A percentile compares a stretch with the other conserved stretches of the same genome.
These are phyloP conservation scores for Pelobates fuscus DNA, from an alignment of 2,113 vertebrate species.

Conservation along the genomic window DNA sequence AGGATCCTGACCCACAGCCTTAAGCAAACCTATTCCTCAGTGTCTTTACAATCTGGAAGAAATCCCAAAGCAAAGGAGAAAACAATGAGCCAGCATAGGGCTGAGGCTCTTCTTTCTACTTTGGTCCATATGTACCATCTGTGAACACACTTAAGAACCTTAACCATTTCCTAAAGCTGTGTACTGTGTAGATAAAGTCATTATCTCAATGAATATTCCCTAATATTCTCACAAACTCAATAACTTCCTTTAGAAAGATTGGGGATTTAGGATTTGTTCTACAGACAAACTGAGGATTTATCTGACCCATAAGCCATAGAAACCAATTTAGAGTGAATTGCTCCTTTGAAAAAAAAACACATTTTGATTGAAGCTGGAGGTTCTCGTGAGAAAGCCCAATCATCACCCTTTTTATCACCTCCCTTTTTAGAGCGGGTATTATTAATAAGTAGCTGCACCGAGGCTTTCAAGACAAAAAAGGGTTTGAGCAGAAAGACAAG, in stretches of 20 bases:
- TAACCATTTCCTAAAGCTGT: constrained; percentile 36
- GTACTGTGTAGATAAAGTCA: constrained; percentile 29
- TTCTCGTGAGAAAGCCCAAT: not conserved
- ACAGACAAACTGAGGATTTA: constrained; percentile 20
- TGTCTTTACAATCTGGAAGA: constrained; percentile 53
- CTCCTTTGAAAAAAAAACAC: not conserved
- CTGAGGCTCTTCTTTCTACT: constrained; percentile 11
- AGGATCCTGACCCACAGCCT: constrained; percentile 68
- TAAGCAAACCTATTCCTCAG: constrained; percentile 66
- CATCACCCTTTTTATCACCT: not conserved
- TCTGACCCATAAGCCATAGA: not conserved
- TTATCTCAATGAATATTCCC: constrained; percentile 27
- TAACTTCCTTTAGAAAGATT: constrained; percentile 29
- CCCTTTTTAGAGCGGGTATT: no score
- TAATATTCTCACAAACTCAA: constrained; percentile 42
- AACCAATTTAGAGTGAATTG: not conserved
- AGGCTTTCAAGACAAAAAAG: no score
- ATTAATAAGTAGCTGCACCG: no score
- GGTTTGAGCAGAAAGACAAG: no score
- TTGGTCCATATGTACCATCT: constrained; percentile 50
- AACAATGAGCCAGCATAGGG: constrained; percentile 10
- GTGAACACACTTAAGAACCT: constrained; percentile 36
- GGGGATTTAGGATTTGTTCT: constrained; percentile 23
- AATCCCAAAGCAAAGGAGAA: constrained; percentile 44
- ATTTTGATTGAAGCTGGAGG: not conserved